Conservation (phyloP, 2,888 invertebrate genomes). For the Tolmerus cingulatus region DNA sequence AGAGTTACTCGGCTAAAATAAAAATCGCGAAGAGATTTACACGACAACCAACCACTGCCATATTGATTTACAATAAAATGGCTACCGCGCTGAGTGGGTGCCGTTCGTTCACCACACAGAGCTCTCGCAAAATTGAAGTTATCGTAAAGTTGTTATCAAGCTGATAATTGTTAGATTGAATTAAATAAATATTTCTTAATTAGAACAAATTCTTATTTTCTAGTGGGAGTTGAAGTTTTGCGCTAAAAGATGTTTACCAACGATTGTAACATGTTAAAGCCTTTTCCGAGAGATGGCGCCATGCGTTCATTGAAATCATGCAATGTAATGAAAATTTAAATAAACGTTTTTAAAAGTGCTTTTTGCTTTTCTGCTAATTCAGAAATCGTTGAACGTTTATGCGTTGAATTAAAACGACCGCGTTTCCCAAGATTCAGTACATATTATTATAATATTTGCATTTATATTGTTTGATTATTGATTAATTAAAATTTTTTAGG, state of each 20-base stretch:
- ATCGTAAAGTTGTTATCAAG: background rate
- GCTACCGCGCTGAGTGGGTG: background rate
- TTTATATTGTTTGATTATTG: background rate
- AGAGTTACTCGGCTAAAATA: background rate
- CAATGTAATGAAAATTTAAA: background rate
- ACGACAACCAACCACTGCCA: constrained; percentile 5
- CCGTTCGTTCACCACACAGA: background rate
- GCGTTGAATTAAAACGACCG: background rate
- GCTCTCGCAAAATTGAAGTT: background rate
- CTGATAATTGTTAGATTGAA: background rate
- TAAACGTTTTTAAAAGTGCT: background rate
- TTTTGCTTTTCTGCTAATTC: background rate
- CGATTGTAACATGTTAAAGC: background rate
- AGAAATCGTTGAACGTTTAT: background rate
- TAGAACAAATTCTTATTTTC: background rate
- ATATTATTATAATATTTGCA: background rate
- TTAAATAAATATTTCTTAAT: background rate
- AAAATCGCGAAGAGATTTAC: background rate
- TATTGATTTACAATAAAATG: constrained; percentile 38
- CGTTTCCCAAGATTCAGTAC: background rate
- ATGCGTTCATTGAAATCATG: background rate
- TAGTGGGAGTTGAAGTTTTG: background rate
- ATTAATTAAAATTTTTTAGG: background rate
- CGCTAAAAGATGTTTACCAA: background rate
- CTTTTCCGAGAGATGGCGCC: background rate